Evolutionary conservation across 1,140 invertebrate species (phyloP).

Genomic region (Cydia fagiglandana): DNA sequence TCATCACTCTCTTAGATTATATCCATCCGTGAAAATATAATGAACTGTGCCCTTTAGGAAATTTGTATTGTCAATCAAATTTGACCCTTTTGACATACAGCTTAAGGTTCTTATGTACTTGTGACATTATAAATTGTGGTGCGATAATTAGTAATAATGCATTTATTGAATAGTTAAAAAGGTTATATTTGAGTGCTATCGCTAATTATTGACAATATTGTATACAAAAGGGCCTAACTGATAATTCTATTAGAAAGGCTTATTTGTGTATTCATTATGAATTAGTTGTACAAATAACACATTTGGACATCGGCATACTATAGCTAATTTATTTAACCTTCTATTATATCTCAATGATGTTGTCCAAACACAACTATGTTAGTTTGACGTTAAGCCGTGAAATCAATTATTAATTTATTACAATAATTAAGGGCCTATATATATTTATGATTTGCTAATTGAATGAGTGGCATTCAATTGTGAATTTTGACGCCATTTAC

Average conservation of each 20-base stretch:
- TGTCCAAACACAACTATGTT: not conserved
- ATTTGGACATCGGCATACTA: not conserved
- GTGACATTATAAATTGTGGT: not conserved
- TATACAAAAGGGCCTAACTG: not conserved
- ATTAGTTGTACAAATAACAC: not conserved
- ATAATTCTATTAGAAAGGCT: not conserved
- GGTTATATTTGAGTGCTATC: not conserved
- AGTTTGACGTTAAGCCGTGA: not conserved
- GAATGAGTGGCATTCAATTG: too few species aligned
- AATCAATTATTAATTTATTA: not conserved
- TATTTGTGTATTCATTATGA: not conserved
- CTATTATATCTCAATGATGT: not conserved
- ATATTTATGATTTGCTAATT: too few species aligned
- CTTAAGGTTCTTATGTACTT: not conserved
- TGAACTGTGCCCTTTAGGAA: conserved; percentile 20
- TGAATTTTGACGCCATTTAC: too few species aligned
- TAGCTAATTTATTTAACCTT: not conserved
- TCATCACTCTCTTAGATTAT: conserved; percentile 2
- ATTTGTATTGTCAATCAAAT: not conserved
- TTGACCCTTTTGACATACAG: not conserved
- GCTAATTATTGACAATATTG: not conserved
- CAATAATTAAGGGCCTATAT: not conserved
- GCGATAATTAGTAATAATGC: conserved; percentile 8
- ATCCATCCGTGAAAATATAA: not conserved
- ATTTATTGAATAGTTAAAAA: conserved; percentile 21